Conservation (phyloP, 2,113 vertebrate genomes). For the Trogon melanurus region DNA sequence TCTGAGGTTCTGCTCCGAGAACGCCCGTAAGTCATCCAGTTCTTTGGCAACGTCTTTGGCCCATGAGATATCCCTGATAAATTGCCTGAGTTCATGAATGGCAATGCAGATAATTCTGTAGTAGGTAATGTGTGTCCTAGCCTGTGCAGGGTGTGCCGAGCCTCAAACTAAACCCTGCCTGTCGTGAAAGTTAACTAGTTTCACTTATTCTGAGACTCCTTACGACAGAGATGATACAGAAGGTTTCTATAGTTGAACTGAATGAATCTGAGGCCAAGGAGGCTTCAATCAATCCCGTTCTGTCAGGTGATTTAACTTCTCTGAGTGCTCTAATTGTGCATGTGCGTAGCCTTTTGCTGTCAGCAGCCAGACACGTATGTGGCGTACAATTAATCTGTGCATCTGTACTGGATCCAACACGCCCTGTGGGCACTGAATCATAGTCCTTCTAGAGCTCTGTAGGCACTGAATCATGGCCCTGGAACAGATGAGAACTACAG, state of each 20-base stretch:
- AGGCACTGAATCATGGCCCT: neutral
- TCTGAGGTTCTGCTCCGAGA: neutral
- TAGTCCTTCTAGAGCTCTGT: neutral
- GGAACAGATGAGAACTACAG: neutral
- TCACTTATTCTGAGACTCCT: neutral
- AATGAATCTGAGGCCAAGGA: neutral
- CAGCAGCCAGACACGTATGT: neutral
- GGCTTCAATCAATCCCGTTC: neutral
- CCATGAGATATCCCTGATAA: neutral
- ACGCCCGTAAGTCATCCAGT: neutral
- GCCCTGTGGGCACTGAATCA: neutral
- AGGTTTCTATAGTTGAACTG: neutral
- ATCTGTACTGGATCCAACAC: neutral
- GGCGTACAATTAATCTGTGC: neutral
- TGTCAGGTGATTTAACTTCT: neutral
- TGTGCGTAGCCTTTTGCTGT: neutral
- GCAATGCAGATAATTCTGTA: slow-evolving; percentile 31
- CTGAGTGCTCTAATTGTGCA: neutral
- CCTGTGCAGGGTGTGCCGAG: neutral
- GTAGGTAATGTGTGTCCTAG: slow-evolving; percentile 49
- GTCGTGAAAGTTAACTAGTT: neutral
- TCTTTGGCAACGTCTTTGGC: slow-evolving; percentile 12
- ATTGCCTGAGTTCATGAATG: neutral
- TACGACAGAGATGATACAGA: neutral
- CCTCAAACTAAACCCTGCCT: neutral